Base-by-base conservation (phyloP, 2,797 vertebrate species). In the Sphenopsis melanotis region DNA sequence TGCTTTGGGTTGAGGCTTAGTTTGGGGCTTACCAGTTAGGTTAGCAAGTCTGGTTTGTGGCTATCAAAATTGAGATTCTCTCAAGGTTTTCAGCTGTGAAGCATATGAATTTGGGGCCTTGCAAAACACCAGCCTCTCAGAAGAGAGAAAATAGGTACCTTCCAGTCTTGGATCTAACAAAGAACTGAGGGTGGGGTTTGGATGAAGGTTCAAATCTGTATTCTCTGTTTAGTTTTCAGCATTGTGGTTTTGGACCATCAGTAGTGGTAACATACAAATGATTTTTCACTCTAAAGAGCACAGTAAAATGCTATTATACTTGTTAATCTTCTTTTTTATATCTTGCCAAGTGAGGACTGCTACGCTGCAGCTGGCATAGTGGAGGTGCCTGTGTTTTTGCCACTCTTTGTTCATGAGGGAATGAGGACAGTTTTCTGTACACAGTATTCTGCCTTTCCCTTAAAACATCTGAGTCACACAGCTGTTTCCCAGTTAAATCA, bases 241-340 rank as follows among this genome's bases (percentile, higher is more conserved):
- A 30, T 93, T 96, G 95, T 93, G 91, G 93, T 80, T 95, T 96
- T 92, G 91, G 82, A 93, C 90, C 74, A 81, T 87, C 84, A 94
- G 84, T 78, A 82, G 91, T 93, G 94, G 94, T 93, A 91, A 82
- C 65, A 92, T 83, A 93, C 90, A 96, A 94, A 92, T 93, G 82
- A 71, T 91, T 95, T 96, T 95, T 96, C 50, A 52, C 87, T 96
- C 79, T 86, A 75, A 94, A 94, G 74, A 94, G 68, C 52, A 57
- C 52, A 49, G 91, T 94, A 89, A 92, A 97, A 93, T 61, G 75
- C 77, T 96, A 94, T 90, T 90, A 92, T 87, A 94, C 91, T 94
- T 96, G 92, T 87, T 96, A 96, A 97, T 95, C 93, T 94, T 78
- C 83, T 95, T 93, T 94, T 95, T 96, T 84, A 95, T 94, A 96